Evolutionary conservation across 2,113 vertebrate species (phyloP).

Genomic region (Hippocampus barbouri): DNA sequence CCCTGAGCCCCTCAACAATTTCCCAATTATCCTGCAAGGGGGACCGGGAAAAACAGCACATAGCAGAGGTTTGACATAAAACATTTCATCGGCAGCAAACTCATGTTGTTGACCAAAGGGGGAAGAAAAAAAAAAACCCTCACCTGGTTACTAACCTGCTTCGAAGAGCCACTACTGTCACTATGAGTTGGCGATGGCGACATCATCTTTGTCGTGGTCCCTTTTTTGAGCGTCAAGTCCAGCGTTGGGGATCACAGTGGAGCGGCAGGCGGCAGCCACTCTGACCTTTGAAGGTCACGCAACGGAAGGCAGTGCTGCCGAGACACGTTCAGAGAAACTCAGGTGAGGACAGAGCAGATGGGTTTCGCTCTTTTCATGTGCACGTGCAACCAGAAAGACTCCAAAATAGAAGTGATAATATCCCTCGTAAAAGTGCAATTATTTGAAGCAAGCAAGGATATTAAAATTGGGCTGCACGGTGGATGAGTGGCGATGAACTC

Average conservation of each 20-base stretch:
- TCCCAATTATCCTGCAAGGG: slow-evolving; percentile 90
- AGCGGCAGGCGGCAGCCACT: slow-evolving; percentile 34
- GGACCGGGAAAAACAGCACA: neutral
- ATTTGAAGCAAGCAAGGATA: too few species aligned
- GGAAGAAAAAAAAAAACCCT: neutral
- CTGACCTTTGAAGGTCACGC: slow-evolving; percentile 55
- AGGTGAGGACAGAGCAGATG: slow-evolving; percentile 12
- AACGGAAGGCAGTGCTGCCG: slow-evolving; percentile 35
- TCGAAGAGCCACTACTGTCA: slow-evolving; percentile 65
- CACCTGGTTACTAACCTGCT: slow-evolving; percentile 58
- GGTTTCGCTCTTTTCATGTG: slow-evolving; percentile 8
- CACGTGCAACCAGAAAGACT: neutral
- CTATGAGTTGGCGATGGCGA: slow-evolving; percentile 64
- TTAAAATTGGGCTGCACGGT: too few species aligned
- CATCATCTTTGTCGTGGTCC: slow-evolving; percentile 48
- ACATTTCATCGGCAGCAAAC: neutral
- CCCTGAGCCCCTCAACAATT: slow-evolving; percentile 87
- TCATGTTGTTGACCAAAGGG: neutral
- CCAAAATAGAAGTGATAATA: neutral
- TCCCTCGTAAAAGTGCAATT: too few species aligned
- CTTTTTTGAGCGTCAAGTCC: slow-evolving; percentile 36
- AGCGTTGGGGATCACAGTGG: slow-evolving; percentile 36
- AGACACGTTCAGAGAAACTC: slow-evolving; percentile 20
- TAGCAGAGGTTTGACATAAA: neutral
- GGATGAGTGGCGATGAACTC: too few species aligned